These are phyloP conservation scores for Thera obeliscata DNA, from an alignment of 2,888 invertebrate genomes.

Conservation along the genomic window DNA sequence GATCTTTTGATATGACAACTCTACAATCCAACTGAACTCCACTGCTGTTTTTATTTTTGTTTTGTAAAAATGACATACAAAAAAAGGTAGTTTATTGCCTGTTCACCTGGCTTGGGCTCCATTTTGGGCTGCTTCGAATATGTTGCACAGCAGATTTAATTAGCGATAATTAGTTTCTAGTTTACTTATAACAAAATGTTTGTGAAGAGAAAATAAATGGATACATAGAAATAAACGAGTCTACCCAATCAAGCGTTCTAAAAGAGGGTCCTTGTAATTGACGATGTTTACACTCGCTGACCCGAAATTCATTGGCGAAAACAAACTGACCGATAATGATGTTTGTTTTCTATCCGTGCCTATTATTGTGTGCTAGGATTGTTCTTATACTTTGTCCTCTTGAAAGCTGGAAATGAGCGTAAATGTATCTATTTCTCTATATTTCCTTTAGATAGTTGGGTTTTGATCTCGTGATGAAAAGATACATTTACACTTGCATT, in stretches of 20 bases:
- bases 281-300: slow-evolving; percentile 25
- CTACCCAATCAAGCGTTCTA: not conserved
- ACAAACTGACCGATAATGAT: slow-evolving; percentile 28
- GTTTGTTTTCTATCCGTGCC: slow-evolving; percentile 26
- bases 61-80: too few relatives aligned
- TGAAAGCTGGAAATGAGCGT: not conserved
- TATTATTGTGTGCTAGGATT: slow-evolving; percentile 19
- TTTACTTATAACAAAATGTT: too few relatives aligned
- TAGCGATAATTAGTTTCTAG: too few relatives aligned
- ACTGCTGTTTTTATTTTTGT: too few relatives aligned
- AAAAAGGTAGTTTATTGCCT: too few relatives aligned
- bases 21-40: too few relatives aligned
- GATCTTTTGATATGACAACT: too few relatives aligned
- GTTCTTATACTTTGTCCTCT: slow-evolving; percentile 1
- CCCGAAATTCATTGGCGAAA: slow-evolving; percentile 26
- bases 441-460: not conserved
- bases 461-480: not conserved
- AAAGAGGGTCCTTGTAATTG: slow-evolving; percentile 9
- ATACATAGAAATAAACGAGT: not conserved
- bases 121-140: too few relatives aligned
- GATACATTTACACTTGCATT: too few relatives aligned
- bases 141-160: too few relatives aligned
- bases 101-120: too few relatives aligned
- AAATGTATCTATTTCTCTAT: not conserved
- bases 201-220: not conserved